phyloP scores from a whole-genome alignment of 2,888 invertebrate species.

The Himalopsyche anomala region DNA sequence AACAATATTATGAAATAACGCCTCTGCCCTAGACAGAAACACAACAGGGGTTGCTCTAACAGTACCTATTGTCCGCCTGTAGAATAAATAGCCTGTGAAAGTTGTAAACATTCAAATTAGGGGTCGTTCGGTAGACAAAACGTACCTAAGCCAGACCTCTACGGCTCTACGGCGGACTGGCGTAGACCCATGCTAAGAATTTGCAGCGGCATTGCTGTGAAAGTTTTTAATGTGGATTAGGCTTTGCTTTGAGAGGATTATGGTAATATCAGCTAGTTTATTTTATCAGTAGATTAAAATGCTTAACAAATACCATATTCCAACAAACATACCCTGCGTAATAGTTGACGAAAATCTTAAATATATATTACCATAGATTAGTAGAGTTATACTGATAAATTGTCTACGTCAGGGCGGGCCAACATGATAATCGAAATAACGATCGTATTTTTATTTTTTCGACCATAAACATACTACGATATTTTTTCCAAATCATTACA shows the following conservation, averaged over 20 bases:
- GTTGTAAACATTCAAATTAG: constrained; percentile 26
- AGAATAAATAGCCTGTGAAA: constrained; percentile 10
- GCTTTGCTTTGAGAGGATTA: neutral
- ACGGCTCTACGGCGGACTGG: neutral
- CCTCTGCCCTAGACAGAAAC: constrained; percentile 20
- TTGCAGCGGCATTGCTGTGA: neutral
- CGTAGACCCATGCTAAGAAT: neutral
- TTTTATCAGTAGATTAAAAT: constrained; percentile 8
- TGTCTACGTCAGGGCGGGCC: no score
- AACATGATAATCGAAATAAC: no score
- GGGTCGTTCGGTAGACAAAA: constrained; percentile 27
- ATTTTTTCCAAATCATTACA: no score
- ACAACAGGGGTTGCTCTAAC: neutral
- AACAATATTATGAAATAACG: neutral
- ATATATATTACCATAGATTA: no score
- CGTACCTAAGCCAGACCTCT: constrained; percentile 15
- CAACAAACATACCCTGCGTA: no score
- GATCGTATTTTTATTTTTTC: no score
- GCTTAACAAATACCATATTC: neutral
- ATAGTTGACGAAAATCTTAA: no score
- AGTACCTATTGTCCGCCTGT: constrained; percentile 12
- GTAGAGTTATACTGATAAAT: no score
- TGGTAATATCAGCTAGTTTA: neutral
- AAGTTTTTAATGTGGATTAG: constrained; percentile 12
- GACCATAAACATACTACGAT: no score